Conservation (phyloP, 2,888 invertebrate species). For the Volucella bombylans region DNA sequence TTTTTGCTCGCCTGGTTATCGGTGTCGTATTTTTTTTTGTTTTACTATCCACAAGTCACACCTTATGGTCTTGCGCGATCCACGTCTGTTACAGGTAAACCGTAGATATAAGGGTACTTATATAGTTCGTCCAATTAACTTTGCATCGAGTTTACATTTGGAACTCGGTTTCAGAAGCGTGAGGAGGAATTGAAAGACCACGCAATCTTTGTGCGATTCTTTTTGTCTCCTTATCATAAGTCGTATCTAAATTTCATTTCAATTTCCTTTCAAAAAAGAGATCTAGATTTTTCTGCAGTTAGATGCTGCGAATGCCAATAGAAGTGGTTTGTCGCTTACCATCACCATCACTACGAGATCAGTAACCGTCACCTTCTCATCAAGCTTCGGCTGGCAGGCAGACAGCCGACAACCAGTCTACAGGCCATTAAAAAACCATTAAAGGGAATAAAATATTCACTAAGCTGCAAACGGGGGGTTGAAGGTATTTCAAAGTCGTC, state of each 20-base stretch:
- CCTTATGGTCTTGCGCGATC: constrained; percentile 54
- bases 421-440: constrained; percentile 70
- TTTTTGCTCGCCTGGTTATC: constrained; percentile 18
- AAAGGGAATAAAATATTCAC: constrained; percentile 71
- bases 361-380: constrained; percentile 9
- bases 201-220: constrained; percentile 42
- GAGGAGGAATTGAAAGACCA: constrained; percentile 64
- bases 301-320: constrained; percentile 32
- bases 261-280: constrained; percentile 57
- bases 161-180: constrained; percentile 63
- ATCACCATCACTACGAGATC: constrained; percentile 15
- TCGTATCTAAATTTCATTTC: constrained; percentile 67
- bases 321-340: constrained; percentile 23
- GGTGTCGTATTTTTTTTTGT: background rate
- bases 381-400: constrained; percentile 54
- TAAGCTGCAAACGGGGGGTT: constrained; percentile 14
- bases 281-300: constrained; percentile 36
- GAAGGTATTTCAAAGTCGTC: background rate
- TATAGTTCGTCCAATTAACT: constrained; percentile 73
- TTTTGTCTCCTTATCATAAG: constrained; percentile 36
- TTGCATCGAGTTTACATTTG: constrained; percentile 72
- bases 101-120: constrained; percentile 35
- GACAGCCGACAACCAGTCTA: constrained; percentile 62
- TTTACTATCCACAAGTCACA: constrained; percentile 60
- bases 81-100: constrained; percentile 40